Percentiles rank a stretch among this genome's conserved stretches.
Evolutionary conservation across 2,113 vertebrate species (phyloP).

Genomic region (Gnathonemus echidnorhynchus): DNA sequence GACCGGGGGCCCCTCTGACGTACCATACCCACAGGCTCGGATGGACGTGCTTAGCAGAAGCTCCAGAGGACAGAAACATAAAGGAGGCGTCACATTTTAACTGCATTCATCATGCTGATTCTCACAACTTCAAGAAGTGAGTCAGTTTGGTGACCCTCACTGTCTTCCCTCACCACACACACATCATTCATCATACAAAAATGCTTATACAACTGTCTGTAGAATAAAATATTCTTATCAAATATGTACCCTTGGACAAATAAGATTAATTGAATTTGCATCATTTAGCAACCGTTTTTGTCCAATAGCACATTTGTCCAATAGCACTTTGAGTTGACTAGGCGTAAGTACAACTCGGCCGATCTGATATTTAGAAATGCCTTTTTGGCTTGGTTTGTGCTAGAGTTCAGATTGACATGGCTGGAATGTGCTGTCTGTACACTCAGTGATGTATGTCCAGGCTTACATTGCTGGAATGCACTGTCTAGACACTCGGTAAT

Average conservation of each 20-base stretch:
- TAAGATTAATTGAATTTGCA: neutral
- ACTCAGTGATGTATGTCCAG: conserved; percentile 45
- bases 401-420: conserved; percentile 21
- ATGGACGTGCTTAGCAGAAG: neutral
- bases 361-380: conserved; percentile 22
- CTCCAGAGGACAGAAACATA: neutral
- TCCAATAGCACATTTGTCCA: too few species aligned
- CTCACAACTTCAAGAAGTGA: neutral
- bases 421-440: conserved; percentile 34
- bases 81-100: neutral
- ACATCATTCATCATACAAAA: neutral
- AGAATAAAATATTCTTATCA: neutral
- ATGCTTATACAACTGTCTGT: neutral
- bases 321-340: neutral
- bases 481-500: conserved; percentile 52
- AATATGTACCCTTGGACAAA: neutral
- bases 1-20: neutral
- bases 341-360: neutral
- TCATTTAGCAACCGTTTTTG: neutral
- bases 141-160: neutral
- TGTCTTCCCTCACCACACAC: neutral
- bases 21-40: neutral
- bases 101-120: neutral
- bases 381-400: conserved; percentile 39
- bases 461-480: conserved; percentile 19